phyloP scores from a whole-genome alignment of 1,140 invertebrate species.

The Vanessa atalanta region DNA sequence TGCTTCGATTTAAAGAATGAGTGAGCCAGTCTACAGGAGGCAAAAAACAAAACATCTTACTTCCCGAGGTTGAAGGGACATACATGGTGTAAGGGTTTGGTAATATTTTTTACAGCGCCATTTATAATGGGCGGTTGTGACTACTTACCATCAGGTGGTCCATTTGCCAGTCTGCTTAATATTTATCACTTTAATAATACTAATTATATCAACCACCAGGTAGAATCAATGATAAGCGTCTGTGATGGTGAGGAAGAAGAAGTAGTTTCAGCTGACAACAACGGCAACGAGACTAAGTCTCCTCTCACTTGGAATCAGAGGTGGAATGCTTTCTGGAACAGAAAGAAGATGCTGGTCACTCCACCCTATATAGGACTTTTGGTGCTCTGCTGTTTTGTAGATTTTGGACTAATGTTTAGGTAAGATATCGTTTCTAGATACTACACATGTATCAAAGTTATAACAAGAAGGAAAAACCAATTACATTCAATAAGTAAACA shows the following conservation, averaged over 20 bases:
- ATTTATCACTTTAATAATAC: background rate
- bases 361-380: constrained; percentile 80
- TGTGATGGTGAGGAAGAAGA: constrained; percentile 67
- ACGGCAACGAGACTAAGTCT: constrained; percentile 71
- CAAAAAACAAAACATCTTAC: too few relatives aligned
- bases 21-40: too few relatives aligned
- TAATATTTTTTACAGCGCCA: too few relatives aligned
- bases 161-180: too few relatives aligned
- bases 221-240: constrained; percentile 74
- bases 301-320: constrained; percentile 67
- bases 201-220: constrained; percentile 45
- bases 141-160: too few relatives aligned
- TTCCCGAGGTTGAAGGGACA: too few relatives aligned
- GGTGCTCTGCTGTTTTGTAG: constrained; percentile 79
- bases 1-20: too few relatives aligned
- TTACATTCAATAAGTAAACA: too few relatives aligned
- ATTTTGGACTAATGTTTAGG: constrained; percentile 83
- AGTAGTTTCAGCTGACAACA: constrained; percentile 63
- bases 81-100: too few relatives aligned
- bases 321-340: constrained; percentile 69
- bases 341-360: constrained; percentile 75
- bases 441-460: too few relatives aligned
- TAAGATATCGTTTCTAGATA: constrained; percentile 32
- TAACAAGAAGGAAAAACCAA: too few relatives aligned
- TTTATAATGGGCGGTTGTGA: too few relatives aligned